These are phyloP conservation scores for Halocaridina rubra DNA, from an alignment of 2,888 invertebrate genomes.

Conservation along the genomic window DNA sequence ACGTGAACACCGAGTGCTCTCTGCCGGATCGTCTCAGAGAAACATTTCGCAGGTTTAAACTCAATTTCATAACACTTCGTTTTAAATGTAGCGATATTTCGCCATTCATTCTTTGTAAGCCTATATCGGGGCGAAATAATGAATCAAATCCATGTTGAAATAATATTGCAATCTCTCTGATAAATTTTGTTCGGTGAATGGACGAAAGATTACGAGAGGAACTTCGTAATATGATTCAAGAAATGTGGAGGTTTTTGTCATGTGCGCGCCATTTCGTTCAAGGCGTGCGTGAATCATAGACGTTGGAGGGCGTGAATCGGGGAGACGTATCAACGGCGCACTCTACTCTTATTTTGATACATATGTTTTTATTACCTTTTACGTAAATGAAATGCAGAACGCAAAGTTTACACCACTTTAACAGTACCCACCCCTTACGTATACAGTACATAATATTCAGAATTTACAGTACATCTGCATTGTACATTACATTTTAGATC, in stretches of 20 bases:
- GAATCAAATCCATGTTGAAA: constrained; percentile 20
- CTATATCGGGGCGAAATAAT: neutral
- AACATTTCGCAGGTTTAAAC: neutral
- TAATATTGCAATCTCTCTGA: neutral
- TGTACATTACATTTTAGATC: no score
- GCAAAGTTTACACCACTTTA: no score
- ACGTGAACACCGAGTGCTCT: constrained; percentile 48
- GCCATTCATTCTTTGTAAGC: neutral
- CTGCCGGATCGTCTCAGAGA: neutral
- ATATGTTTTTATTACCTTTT: no score
- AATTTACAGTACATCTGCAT: no score
- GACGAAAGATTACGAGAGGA: no score
- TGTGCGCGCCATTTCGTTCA: constrained; percentile 18
- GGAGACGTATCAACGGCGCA: no score
- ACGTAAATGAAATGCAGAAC: no score
- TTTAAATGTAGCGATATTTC: neutral
- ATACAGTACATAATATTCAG: no score
- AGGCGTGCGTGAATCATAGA: constrained; percentile 45
- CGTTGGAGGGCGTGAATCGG: constrained; percentile 12
- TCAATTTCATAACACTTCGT: neutral
- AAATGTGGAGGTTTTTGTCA: neutral
- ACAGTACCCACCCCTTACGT: no score
- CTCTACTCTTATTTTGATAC: no score
- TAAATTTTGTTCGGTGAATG: neutral
- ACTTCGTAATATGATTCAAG: neutral